Evolutionary conservation across 2,888 invertebrate genomes (phyloP), one percentile per base, ranked within the genome.

Genomic region (Drosophila koepferae): DNA sequence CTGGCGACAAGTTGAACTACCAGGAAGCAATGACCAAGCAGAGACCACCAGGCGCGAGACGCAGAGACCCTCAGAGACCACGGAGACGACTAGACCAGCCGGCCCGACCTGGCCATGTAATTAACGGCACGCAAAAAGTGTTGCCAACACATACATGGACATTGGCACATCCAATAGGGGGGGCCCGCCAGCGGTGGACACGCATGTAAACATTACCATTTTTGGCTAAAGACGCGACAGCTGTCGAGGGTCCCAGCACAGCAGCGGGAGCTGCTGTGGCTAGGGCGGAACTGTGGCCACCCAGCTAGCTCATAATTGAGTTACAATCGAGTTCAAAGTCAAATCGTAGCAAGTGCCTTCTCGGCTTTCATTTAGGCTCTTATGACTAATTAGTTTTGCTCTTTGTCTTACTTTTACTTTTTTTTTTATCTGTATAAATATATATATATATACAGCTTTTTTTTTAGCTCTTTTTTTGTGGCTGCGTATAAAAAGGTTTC

Each of bases 91-190:
- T 67, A 77, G 81, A 72, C 70, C 23, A 56, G 65, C 18, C 56
- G 23, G 54, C 10, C 54, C 51, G 64, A 51, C 55, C 71, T 70
- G 71, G 66, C 58, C 90, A 88, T 88, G 88, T 90, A 88, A 88
- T 88, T 88, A 88, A 85, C 86, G 79, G 87, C 90, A 88, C 90
- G 88, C 88, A 88, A 88, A 88, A 88, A 88, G 90, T 89, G 89
- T 89, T 90, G 79, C 65, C 75, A 70, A 72, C 71, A 69, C 74
- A 89, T 74, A 89, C 80, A 79, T 86, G 86, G 78, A 78, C 85
- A 84, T 86, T 79, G 85, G 75, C 81, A 77, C 72, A 72, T 74
- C 67, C 68, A 76, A 69, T 62, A 49, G 49, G 51, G 72, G 72
- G 69, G 63, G 62, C 55, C 44, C 71, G 83, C 65, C 65, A 78